Conservation (phyloP, 2,888 invertebrate genomes). For the Ormyrus labotus region DNA sequence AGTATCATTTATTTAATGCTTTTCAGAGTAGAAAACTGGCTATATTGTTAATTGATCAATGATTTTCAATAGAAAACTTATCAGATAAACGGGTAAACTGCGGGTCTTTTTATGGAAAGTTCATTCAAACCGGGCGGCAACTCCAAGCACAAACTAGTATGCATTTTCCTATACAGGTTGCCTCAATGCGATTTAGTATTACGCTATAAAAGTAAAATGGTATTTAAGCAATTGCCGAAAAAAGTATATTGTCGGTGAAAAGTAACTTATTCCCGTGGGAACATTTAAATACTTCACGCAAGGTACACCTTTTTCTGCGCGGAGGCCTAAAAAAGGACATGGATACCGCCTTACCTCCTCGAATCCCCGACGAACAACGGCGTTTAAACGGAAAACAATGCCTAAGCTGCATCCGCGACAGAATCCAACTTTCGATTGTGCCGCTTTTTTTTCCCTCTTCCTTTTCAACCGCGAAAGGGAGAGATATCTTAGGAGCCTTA, state of each 20-base stretch:
- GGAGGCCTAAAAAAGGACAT: not conserved
- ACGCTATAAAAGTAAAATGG: not conserved
- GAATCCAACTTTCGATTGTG: constrained; percentile 47
- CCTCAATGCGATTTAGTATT: too few relatives aligned
- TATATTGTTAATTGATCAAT: too few relatives aligned
- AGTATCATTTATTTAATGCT: too few relatives aligned
- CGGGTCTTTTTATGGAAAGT: too few relatives aligned
- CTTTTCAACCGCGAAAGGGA: not conserved
- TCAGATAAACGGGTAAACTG: too few relatives aligned
- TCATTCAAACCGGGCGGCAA: too few relatives aligned
- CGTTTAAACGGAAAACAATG: constrained; percentile 13
- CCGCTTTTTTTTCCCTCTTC: not conserved
- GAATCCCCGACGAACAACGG: not conserved
- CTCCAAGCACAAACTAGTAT: too few relatives aligned
- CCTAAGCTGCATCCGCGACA: constrained; percentile 4
- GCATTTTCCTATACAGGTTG: too few relatives aligned
- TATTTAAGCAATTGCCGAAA: not conserved
- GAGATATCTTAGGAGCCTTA: not conserved
- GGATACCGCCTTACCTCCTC: too few relatives aligned
- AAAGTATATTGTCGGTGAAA: not conserved
- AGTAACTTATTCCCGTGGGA: constrained; percentile 9
- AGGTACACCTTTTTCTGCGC: too few relatives aligned
- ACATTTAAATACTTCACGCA: too few relatives aligned
- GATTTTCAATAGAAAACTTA: not conserved
- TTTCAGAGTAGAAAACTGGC: too few relatives aligned